Evolutionary conservation across 2,113 vertebrate species (phyloP).

Genomic region (Crotophaga sulcirostris): DNA sequence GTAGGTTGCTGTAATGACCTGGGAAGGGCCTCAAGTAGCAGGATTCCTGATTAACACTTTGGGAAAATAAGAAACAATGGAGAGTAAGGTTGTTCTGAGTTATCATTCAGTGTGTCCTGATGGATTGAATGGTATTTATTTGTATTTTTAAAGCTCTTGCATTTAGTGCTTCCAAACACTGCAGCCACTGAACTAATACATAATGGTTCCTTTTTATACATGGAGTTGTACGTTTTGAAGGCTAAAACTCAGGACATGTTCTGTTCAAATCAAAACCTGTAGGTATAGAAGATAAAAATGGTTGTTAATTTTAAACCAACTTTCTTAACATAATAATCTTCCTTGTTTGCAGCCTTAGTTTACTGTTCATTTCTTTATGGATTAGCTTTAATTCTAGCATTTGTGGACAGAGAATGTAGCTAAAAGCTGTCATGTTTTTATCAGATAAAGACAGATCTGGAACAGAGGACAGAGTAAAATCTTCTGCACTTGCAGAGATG

Average conservation of each 20-base stretch:
- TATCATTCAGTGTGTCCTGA: not conserved
- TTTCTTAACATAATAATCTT: too few species aligned
- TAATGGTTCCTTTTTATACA: not conserved
- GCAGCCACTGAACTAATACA: not conserved
- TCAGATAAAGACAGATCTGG: not conserved
- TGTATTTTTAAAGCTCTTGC: not conserved
- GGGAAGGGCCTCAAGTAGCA: not conserved
- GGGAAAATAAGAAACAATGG: not conserved
- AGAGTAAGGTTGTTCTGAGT: not conserved
- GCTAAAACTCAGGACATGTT: not conserved
- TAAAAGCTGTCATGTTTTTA: not conserved
- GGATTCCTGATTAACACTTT: not conserved
- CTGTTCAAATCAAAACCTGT: not conserved
- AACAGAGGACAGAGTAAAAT: not conserved
- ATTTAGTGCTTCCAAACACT: not conserved
- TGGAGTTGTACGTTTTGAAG: not conserved
- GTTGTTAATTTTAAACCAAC: too few species aligned
- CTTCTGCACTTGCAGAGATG: not conserved
- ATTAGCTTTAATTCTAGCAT: not conserved
- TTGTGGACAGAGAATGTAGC: not conserved
- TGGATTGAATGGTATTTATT: not conserved
- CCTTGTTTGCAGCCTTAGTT: not conserved
- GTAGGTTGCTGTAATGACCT: not conserved
- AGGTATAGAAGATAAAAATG: not conserved
- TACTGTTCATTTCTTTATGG: not conserved